Conservation (phyloP, 2,113 vertebrate species). For the Tachysurus fulvidraco region DNA sequence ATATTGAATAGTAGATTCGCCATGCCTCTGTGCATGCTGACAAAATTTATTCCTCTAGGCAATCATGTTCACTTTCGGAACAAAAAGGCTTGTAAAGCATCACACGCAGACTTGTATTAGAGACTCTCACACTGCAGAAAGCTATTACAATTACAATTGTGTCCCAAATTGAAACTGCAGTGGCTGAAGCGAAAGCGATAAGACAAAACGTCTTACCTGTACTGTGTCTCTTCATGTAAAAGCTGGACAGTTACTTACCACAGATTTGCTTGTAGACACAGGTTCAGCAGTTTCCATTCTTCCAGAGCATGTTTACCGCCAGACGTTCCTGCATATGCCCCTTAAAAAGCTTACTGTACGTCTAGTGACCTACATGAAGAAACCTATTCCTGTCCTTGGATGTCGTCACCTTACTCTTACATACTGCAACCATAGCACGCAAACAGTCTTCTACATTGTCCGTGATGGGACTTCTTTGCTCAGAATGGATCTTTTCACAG, state of each 20-base stretch:
- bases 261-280: background rate
- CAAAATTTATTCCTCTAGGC: too few species aligned
- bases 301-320: background rate
- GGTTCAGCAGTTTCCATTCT: conserved; percentile 7
- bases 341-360: background rate
- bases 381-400: background rate
- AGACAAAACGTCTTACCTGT: background rate
- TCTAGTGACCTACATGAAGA: background rate
- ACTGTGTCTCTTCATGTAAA: background rate
- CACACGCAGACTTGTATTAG: too few species aligned
- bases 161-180: conserved; percentile 7
- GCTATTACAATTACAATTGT: background rate
- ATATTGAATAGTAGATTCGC: too few species aligned
- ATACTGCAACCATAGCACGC: background rate
- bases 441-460: background rate
- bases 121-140: conserved; percentile 33
- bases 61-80: too few species aligned
- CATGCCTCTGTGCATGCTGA: too few species aligned
- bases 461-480: background rate
- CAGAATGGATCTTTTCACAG: conserved; percentile 10
- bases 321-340: background rate
- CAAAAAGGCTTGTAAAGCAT: too few species aligned
- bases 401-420: background rate
- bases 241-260: background rate
- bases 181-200: background rate